Conservation (phyloP, 2,888 invertebrate genomes). For the Morpho helenor region DNA sequence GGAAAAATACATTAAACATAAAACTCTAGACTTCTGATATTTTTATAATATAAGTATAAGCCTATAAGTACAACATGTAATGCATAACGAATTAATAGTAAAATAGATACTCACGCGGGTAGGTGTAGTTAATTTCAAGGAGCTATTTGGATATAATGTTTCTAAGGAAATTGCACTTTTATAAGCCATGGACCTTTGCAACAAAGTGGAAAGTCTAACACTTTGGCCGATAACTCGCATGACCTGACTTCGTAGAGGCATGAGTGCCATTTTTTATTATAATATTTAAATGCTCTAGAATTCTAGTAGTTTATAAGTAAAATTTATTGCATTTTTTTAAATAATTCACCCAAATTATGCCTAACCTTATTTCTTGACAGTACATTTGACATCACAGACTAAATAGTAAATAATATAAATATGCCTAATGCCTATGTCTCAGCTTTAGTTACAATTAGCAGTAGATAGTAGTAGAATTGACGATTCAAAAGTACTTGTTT, state of each 20-base stretch:
- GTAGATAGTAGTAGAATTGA: too few species aligned
- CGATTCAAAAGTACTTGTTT: too few species aligned
- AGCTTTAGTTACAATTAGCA: too few species aligned
- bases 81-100: neutral
- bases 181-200: slow-evolving; percentile 68
- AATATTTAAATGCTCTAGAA: too few species aligned
- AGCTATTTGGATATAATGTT: slow-evolving; percentile 86
- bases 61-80: too few species aligned
- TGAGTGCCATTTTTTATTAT: slow-evolving; percentile 49
- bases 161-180: slow-evolving; percentile 87
- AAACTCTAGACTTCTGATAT: too few species aligned
- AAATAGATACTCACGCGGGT: slow-evolving; percentile 73
- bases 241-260: slow-evolving; percentile 42
- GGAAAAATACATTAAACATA: slow-evolving; percentile 23
- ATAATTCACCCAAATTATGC: neutral
- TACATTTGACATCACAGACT: too few species aligned
- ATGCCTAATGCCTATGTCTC: too few species aligned
- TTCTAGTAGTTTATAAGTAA: neutral
- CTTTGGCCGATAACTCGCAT: slow-evolving; percentile 46
- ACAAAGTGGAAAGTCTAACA: slow-evolving; percentile 45
- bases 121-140: slow-evolving; percentile 83
- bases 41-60: too few species aligned
- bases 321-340: neutral
- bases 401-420: too few species aligned
- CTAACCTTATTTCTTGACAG: too few species aligned